Evolutionary conservation across 2,888 invertebrate genomes (phyloP), one percentile per base, ranked within the genome.

Genomic region (Ichneumon xanthorius): DNA sequence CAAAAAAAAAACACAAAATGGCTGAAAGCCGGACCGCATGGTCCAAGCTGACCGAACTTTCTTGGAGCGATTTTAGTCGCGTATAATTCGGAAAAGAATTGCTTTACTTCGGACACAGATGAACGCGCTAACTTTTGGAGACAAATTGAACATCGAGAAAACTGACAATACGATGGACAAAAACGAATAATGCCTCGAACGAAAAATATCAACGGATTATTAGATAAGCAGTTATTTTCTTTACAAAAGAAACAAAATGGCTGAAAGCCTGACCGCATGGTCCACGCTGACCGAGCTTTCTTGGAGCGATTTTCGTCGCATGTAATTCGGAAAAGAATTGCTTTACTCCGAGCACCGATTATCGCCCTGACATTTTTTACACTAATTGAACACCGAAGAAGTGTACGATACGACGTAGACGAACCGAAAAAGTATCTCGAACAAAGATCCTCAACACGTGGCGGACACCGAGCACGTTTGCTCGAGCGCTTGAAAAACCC

Each of bases 181-280:
- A 40, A 40, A 40, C 33, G 14, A 16, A 78, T 22, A 19, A 9
- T 40, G 7, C n/a, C 33, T 76, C 53, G 14, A 77, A 53, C 1
- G 19, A n/a, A 7, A n/a, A 33, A 40, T 68, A 37, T 53, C 0
- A 30, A 22, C 37, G n/a, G 9, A 11, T 40, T 40, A 11, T 40
- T 40, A 40, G 40, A 7, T 9, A 9, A 9, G 6, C 40, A 0
- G 40, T 40, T 11, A 40, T 9, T 9, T 9, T 40, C 33, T 40
- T 40, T 40, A 9, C 40, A 14, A 14, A 45, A 3, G 14, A 71
- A 70, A 71, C 14, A 58, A 75, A 63, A 75, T 63, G 48, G 40
- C 33, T 11, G 6, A 7, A 22, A 61, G 63, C 22, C 30, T 61
- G 75, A 40, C 48, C 72, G 7, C 19, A 19, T 50, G n/a, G n/a